phyloP scores from a whole-genome alignment of 2,113 vertebrate genomes.

The Colius striatus region DNA sequence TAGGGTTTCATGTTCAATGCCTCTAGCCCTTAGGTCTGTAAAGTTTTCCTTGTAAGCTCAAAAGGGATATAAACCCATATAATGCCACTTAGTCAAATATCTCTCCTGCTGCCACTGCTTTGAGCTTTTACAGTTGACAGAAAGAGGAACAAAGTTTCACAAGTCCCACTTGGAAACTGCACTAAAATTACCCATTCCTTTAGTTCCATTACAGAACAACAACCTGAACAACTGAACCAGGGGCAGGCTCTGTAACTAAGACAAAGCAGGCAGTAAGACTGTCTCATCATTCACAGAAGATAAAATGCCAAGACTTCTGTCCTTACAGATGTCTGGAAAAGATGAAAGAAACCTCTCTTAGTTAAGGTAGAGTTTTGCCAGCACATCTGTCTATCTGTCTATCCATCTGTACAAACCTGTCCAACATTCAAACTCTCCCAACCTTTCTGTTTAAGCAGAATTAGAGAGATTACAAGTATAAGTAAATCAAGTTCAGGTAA shows the following conservation, averaged over 20 bases:
- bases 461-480: background rate
- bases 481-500: background rate
- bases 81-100: background rate
- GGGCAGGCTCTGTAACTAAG: background rate
- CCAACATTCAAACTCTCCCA: rapidly evolving
- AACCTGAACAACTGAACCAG: background rate
- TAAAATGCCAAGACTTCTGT: background rate
- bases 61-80: background rate
- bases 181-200: background rate
- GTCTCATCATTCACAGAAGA: background rate
- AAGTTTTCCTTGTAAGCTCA: background rate
- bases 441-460: background rate
- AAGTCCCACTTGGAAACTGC: background rate
- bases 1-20: background rate
- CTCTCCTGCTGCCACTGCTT: background rate
- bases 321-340: background rate
- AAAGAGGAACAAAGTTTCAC: background rate
- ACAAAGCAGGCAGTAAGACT: background rate
- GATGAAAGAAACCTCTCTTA: background rate
- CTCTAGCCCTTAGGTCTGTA: background rate
- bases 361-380: background rate
- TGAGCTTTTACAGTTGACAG: background rate
- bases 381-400: background rate
- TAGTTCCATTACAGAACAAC: background rate
- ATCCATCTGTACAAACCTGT: background rate